phyloP scores from a whole-genome alignment of 2,888 invertebrate genomes.

The Taenaris catops region DNA sequence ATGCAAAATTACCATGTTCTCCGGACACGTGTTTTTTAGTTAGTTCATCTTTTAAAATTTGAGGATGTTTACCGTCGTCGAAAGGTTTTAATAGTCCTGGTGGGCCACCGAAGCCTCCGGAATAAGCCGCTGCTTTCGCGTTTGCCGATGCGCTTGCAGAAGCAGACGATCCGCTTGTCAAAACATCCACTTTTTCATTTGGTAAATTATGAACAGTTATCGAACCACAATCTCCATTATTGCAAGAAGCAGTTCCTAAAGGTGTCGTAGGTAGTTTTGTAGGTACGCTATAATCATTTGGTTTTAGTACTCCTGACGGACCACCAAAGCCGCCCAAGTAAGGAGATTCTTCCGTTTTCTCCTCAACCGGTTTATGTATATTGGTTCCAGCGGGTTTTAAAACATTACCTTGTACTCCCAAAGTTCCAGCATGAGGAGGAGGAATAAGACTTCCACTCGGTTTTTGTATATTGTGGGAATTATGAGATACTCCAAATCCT shows the following conservation, averaged over 20 bases:
- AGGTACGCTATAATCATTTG: conserved; percentile 38
- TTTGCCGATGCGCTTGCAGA: conserved; percentile 34
- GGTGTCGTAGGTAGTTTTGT: conserved; percentile 21
- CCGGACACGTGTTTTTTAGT: conserved; percentile 7
- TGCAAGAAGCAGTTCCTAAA: conserved; percentile 18
- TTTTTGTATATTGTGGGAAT: conserved; percentile 2
- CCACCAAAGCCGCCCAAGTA: conserved; percentile 49
- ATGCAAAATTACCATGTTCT: conserved; percentile 1
- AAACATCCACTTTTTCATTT: conserved; percentile 1
- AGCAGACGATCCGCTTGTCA: conserved; percentile 13
- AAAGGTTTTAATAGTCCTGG: conserved; percentile 59
- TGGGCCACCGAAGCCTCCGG: conserved; percentile 66
- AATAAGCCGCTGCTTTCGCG: conserved; percentile 47
- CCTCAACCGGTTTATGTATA: conserved; percentile 8
- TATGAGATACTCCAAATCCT: background rate
- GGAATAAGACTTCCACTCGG: conserved; percentile 11
- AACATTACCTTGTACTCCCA: conserved; percentile 1
- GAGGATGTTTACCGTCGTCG: conserved; percentile 34
- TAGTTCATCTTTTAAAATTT: conserved; percentile 2
- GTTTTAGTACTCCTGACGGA: conserved; percentile 40
- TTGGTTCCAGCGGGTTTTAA: background rate
- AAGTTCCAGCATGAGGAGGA: background rate
- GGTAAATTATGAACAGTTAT: conserved; percentile 6
- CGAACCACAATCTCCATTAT: conserved; percentile 22
- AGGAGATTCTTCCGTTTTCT: conserved; percentile 22